phyloP scores from a whole-genome alignment of 1,140 invertebrate species.

The Anoplophora glabripennis region DNA sequence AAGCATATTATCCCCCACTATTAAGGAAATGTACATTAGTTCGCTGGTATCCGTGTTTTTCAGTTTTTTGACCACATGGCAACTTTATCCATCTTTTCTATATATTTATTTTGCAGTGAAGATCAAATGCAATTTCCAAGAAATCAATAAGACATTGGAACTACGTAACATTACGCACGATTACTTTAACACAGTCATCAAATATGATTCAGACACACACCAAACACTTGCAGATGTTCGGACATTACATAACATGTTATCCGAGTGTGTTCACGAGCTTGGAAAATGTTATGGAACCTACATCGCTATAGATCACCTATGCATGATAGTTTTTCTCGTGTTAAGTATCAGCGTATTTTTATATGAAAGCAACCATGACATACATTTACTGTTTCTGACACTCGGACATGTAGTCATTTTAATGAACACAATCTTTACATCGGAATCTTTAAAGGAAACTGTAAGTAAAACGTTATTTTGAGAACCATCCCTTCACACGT shows the following conservation, averaged over 20 bases:
- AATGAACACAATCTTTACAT: neutral
- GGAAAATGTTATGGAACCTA: constrained; percentile 25
- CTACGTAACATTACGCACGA: neutral
- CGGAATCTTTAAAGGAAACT: constrained; percentile 4
- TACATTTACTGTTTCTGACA: constrained; percentile 12
- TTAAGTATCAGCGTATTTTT: constrained; percentile 19
- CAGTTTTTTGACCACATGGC: constrained; percentile 25
- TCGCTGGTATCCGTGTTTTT: constrained; percentile 6
- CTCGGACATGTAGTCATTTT: constrained; percentile 1
- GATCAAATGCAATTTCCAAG: constrained; percentile 22
- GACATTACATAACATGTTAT: constrained; percentile 26
- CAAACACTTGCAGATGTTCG: constrained; percentile 18
- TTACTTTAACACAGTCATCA: constrained; percentile 6
- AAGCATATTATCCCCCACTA: constrained; percentile 7
- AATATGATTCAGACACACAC: constrained; percentile 10
- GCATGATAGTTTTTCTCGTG: constrained; percentile 21
- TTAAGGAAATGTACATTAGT: neutral
- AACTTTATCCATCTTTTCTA: constrained; percentile 17
- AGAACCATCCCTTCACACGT: neutral
- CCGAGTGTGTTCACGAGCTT: constrained; percentile 22
- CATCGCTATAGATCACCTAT: constrained; percentile 25
- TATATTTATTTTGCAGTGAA: constrained; percentile 27
- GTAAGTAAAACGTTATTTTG: constrained; percentile 9
- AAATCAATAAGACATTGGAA: constrained; percentile 26
- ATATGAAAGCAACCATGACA: neutral